Base-by-base conservation (phyloP, 2,888 invertebrate species). In the Saturnia pavonia region DNA sequence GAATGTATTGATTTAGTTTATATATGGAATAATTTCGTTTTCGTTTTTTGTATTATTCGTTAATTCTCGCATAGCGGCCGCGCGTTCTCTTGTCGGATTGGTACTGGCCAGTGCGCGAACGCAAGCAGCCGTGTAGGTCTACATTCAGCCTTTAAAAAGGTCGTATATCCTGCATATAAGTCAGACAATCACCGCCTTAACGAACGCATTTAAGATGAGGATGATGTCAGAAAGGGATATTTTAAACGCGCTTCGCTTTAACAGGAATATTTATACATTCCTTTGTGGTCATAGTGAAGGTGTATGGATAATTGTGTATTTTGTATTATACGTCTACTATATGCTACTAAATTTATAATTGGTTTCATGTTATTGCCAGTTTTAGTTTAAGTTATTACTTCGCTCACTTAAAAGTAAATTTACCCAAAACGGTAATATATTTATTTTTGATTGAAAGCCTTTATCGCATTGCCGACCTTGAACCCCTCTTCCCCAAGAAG, bases 11-110 rank as follows among this genome's bases (percentile, higher is more conserved):
- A 75, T 75, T 78, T 76, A 77, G 78, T 79, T 79, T 79, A 74
- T 77, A 76, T 80, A 78, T 77, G 77, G 75, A 78, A 77, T 77
- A 72, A 73, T 85, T 60, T 91, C 90, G 89, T 86, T 85, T 85
- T 91, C 89, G 88, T 85, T 88, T 80, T 86, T 83, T 84, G 77
- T 78, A 78, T 78, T 82, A 79, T 82, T 91, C 90, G 91, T 92
- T 90, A 82, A 81, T 79, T 77, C 82, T 86, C 84, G 88, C 92
- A 92, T 92, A 83, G 91, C 92, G 92, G 86, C 92, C 91, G 90
- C 91, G 89, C 92, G 91, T 79, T 85, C 85, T 81, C 77, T 74
- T 78, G 81, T 89, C 89, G 87, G 78, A 76, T 74, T 76, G 74
- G 76, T 77, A 84, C 86, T 84, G 84, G 1, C 11, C 27, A 67